Evolutionary conservation across 2,888 invertebrate species (phyloP).

Genomic region (Pandemis cinnamomeana): DNA sequence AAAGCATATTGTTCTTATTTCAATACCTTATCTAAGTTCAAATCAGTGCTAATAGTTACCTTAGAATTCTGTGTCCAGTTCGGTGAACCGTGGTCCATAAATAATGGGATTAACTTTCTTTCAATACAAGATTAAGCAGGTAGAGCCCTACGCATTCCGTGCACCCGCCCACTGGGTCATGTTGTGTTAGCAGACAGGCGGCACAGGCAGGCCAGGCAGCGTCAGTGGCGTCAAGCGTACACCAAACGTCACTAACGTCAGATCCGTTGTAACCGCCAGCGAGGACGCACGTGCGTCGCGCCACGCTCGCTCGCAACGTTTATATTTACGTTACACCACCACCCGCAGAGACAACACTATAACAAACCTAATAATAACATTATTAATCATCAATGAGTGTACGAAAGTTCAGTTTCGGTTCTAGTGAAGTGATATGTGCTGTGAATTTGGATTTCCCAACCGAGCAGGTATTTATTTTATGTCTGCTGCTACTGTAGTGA

Average conservation of each 20-base stretch:
- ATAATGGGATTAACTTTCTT: conserved; percentile 40
- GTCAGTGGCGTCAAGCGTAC: not conserved
- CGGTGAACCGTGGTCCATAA: conserved; percentile 25
- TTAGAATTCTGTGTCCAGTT: not conserved
- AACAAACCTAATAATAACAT: conserved; percentile 59
- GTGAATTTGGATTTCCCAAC: conserved; percentile 39
- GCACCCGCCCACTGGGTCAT: conserved; percentile 33
- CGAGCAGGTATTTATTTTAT: conserved; percentile 28
- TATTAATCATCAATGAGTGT: conserved; percentile 52
- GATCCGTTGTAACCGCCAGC: conserved; percentile 45
- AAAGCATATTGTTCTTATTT: conserved; percentile 1
- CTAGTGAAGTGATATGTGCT: conserved; percentile 38
- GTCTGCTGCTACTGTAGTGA: conserved; percentile 12
- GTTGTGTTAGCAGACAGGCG: not conserved
- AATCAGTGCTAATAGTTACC: not conserved
- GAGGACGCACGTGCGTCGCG: conserved; percentile 50
- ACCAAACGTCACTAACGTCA: conserved; percentile 37
- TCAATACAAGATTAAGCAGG: conserved; percentile 39
- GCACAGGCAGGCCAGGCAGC: not conserved
- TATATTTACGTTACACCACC: conserved; percentile 50
- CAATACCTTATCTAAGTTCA: not conserved
- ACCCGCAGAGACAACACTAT: conserved; percentile 62
- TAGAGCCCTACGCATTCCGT: conserved; percentile 39
- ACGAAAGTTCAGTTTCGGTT: conserved; percentile 29
- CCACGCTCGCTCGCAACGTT: conserved; percentile 1